Percentiles rank a stretch among this genome's conserved stretches.
phyloP scores from a whole-genome alignment of 92 coral and sea anemone species.

The Epizoanthus ramosus region DNA sequence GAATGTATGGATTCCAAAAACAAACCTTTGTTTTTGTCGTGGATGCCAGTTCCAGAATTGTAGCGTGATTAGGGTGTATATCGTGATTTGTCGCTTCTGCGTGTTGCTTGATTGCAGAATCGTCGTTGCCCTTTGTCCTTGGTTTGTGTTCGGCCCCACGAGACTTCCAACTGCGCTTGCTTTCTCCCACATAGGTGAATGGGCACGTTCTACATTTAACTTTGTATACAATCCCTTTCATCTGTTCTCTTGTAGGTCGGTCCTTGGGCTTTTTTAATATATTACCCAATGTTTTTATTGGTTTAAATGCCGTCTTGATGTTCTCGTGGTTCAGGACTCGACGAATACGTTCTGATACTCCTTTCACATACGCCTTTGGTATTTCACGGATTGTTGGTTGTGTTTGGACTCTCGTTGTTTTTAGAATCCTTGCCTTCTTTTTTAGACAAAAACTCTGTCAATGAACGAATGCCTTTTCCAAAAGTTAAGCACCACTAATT shows the following conservation, averaged over 20 bases:
- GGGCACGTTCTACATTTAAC: constrained; percentile 35
- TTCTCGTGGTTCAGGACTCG: constrained; percentile 41
- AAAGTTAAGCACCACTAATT: too few species aligned
- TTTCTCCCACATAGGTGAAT: too few species aligned
- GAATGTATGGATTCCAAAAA: constrained; percentile 25
- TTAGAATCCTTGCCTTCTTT: too few species aligned
- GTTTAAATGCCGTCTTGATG: constrained; percentile 34
- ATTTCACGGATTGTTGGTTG: too few species aligned
- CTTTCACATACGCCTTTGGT: too few species aligned
- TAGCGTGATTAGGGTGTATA: constrained; percentile 30
- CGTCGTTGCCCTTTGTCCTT: constrained; percentile 43
- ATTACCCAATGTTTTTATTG: constrained; percentile 21
- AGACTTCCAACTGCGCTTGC: constrained; percentile 43
- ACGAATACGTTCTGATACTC: neutral
- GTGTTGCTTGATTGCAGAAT: too few species aligned
- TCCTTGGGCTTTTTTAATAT: constrained; percentile 41
- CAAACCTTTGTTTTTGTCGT: neutral
- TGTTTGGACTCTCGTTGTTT: too few species aligned
- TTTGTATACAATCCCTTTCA: too few species aligned
- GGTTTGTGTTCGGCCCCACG: constrained; percentile 47
- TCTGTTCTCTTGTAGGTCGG: constrained; percentile 30
- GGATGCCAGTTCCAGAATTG: constrained; percentile 22
- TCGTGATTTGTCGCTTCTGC: too few species aligned
- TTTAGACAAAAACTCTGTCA: too few species aligned
- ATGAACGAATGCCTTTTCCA: too few species aligned